phyloP scores from a whole-genome alignment of 2,888 invertebrate species.

The Brenthis daphne region DNA sequence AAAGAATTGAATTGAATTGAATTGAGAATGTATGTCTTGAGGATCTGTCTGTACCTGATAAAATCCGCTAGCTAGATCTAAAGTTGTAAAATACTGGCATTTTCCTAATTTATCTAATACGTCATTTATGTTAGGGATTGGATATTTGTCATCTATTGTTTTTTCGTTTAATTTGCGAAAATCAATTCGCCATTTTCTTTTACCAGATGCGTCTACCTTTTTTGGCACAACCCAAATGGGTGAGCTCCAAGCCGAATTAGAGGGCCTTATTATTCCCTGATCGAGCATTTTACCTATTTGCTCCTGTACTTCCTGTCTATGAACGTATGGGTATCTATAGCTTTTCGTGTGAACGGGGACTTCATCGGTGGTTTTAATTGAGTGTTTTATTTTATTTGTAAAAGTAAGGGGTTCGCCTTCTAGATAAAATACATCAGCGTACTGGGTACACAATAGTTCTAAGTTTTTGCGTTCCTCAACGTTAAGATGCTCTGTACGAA shows the following conservation, averaged over 20 bases:
- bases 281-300: slow-evolving; percentile 27
- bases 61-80: slow-evolving; percentile 26
- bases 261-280: slow-evolving; percentile 27
- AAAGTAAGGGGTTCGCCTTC: slow-evolving; percentile 19
- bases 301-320: slow-evolving; percentile 22
- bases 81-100: slow-evolving; percentile 24
- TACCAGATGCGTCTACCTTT: slow-evolving; percentile 36
- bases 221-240: slow-evolving; percentile 29
- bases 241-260: slow-evolving; percentile 46
- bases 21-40: slow-evolving; percentile 39
- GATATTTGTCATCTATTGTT: slow-evolving; percentile 39
- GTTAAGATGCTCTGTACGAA: slow-evolving; percentile 21
- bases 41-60: slow-evolving; percentile 24
- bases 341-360: slow-evolving; percentile 24
- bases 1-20: no score
- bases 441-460: slow-evolving; percentile 13
- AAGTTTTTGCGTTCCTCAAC: slow-evolving; percentile 18
- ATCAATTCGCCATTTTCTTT: slow-evolving; percentile 31
- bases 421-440: slow-evolving; percentile 28
- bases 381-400: no score
- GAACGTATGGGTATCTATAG: slow-evolving; percentile 28
- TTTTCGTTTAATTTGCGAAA: slow-evolving; percentile 44
- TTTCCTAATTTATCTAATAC: slow-evolving; percentile 28
- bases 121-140: slow-evolving; percentile 43
- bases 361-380: no score